Base-by-base conservation (phyloP, 2,888 invertebrate genomes). In the Harpalus rubripes region DNA sequence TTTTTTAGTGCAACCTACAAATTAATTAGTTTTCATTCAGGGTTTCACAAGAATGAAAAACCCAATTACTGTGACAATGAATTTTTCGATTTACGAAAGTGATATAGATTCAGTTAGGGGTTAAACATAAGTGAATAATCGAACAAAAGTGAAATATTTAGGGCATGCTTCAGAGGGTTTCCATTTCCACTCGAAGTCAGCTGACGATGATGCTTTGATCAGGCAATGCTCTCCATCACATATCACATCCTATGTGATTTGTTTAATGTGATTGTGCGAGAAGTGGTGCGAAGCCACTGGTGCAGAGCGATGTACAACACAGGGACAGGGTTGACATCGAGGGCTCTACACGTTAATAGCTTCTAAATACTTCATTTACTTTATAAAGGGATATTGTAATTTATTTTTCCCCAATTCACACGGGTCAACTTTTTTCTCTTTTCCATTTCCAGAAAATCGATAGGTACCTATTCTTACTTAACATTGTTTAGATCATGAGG, bases 151-250 rank as follows among this genome's bases (percentile, higher is more conserved):
- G 44, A 52, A 52, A 52, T 52, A 52, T 52, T 52, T 52, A 52
- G 44, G 44, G 44, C 44, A 52, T 12, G 44, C 44, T 8, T 8
- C 44, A 52, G 10, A 52, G 44, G 44, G 10, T 52, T 52, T 52
- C 44, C 44, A 52, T 52, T 52, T 52, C 44, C 44, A 52, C 44
- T 52, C 44, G 44, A 52, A 52, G 44, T 3, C 44, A 52, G 44
- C 44, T 52, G 44, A 52, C 44, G 44, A 52, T 52, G 44, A 52
- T 52, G 44, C 44, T 52, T 52, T 52, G 44, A 52, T 52, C 44
- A 52, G 8, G 12, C 44, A 1, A 44, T 1, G 3, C 44, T 12
- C 44, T 52, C 44, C 44, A 52, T 52, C 44, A 52, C 44, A 52
- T 52, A 52, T 52, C 44, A 52, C 44, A 52, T 52, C 44, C 10